Evolutionary conservation across 2,888 invertebrate species (phyloP), one percentile per base, ranked within the genome.

Genomic region (Smittia aterrima): DNA sequence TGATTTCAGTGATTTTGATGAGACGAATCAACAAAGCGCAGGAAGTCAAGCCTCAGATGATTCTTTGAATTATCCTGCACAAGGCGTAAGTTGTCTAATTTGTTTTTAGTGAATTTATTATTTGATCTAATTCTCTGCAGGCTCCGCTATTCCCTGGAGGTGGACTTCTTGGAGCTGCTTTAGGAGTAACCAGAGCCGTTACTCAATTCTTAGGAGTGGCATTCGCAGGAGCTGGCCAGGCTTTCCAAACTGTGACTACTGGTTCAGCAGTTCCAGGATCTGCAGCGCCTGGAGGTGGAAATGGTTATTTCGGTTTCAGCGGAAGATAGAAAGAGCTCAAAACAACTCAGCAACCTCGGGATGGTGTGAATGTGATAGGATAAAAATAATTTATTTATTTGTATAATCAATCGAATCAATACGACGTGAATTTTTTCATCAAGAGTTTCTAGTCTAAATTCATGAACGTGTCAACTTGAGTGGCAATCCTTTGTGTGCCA

Each of bases 161-260:
- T 76, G 18, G 27, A 80, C 85, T 91, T 75, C 86, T 91, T 68
- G 89, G 87, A 74, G 90, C 91, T 18, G 91, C 91, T 75, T 88
- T 91, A 77, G 90, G 91, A 78, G 90, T 91, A 76, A 91, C 91
- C 27, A 87, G 89, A 81, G 90, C 90, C 1, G 90, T 92, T 80
- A 90, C 91, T 75, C 88, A 89, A 81, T 91, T 92, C 82, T 85
- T 92, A 78, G 91, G 91, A 78, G 88, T 89, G 79, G 91, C 92
- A 74, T 86, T 92, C 79, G 90, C 91, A 88, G 92, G 72, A 9
- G 72, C 72, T 0, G 72, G 62, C 38, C 72, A 64, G 32, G 58
- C 54, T 13, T 74, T 74, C 2, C 74, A 74, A 27, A 16, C 20
- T 13, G 74, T 64, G n/a, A 22, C 62, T 20, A n/a, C 22, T 4